Percentiles rank a stretch among this genome's conserved stretches.
Conservation (phyloP, 2,888 invertebrate genomes). For the Pantelozetes paolii region DNA sequence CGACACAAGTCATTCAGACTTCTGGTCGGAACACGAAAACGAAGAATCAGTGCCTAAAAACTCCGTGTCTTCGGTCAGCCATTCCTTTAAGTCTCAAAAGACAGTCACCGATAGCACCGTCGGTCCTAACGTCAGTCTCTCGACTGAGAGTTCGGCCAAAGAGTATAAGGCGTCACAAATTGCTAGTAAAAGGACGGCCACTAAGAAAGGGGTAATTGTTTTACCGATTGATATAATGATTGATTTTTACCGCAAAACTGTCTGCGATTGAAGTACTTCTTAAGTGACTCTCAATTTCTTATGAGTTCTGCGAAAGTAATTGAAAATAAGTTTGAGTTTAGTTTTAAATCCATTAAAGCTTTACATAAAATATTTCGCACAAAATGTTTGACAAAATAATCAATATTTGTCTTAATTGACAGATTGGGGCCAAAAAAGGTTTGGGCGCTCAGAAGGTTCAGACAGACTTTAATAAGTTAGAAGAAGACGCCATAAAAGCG, state of each 20-base stretch:
- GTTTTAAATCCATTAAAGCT: not conserved
- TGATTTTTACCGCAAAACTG: no score
- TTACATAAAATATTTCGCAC: constrained; percentile 24
- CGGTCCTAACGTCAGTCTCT: constrained; percentile 37
- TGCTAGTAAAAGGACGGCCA: constrained; percentile 62
- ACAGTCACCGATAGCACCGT: not conserved
- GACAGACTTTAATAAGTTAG: constrained; percentile 90
- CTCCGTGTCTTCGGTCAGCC: not conserved
- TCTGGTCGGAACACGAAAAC: constrained; percentile 24
- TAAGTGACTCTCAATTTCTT: constrained; percentile 9
- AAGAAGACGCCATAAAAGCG: constrained; percentile 78
- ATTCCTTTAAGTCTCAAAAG: not conserved
- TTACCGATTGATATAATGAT: not conserved
- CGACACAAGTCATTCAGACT: constrained; percentile 5
- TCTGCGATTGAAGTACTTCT: constrained; percentile 21
- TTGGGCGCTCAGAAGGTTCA: constrained; percentile 92
- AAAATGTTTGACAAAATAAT: not conserved
- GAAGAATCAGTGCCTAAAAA: constrained; percentile 3
- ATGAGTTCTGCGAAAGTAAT: constrained; percentile 19
- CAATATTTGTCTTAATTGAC: constrained; percentile 42
- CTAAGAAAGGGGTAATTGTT: constrained; percentile 65
- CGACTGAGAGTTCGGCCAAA: constrained; percentile 1
- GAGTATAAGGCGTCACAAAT: constrained; percentile 65
- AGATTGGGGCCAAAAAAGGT: constrained; percentile 80
- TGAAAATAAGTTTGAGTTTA: constrained; percentile 23